phyloP scores from a whole-genome alignment of 1,140 invertebrate genomes.

The Helicoverpa armigera region DNA sequence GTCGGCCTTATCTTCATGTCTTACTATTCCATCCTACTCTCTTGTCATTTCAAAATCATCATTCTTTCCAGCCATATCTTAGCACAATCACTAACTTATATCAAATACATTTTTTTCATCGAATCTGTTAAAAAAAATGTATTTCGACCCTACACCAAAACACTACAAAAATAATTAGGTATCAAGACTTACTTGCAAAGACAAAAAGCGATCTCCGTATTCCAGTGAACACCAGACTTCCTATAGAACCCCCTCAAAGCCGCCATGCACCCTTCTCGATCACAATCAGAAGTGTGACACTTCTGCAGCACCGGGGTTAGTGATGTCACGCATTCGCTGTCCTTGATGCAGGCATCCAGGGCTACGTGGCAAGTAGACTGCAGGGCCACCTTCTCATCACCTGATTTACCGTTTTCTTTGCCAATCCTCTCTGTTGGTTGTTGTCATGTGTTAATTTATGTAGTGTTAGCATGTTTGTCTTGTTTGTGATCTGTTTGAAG shows the following conservation, averaged over 20 bases:
- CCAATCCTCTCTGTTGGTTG: conserved; percentile 84
- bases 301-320: conserved; percentile 93
- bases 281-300: conserved; percentile 92
- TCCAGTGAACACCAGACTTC: conserved; percentile 91
- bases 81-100: too few species aligned
- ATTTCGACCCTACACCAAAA: too few species aligned
- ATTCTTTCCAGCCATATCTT: too few species aligned
- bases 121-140: too few species aligned
- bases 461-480: conserved; percentile 56
- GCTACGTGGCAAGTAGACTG: conserved; percentile 93
- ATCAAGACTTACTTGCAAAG: conserved; percentile 94
- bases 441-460: conserved; percentile 59
- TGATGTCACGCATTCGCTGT: conserved; percentile 91
- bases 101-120: too few species aligned
- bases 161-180: too few species aligned
- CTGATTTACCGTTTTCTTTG: conserved; percentile 84
- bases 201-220: conserved; percentile 96
- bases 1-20: too few species aligned
- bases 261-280: conserved; percentile 94
- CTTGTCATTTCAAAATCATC: too few species aligned
- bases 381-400: conserved; percentile 85
- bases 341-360: conserved; percentile 91
- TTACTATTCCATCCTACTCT: too few species aligned
- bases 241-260: conserved; percentile 95
- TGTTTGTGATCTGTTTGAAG: background rate